Conservation (phyloP, 53 echinoderm and acorn worm genomes). For the Echinometra lucunter region DNA sequence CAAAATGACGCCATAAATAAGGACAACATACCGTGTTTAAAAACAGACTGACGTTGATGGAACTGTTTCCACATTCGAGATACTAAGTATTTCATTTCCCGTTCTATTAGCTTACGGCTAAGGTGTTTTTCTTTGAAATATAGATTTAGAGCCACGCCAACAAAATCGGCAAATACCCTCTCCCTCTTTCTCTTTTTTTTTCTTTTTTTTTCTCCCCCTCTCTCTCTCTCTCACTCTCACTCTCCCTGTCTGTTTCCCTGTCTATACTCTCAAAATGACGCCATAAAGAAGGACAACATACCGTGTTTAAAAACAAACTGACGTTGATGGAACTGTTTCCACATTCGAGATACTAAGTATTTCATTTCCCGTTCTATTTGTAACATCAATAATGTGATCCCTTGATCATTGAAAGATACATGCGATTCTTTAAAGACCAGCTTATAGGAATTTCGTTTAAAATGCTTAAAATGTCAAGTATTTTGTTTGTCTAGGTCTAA, state of each 20-base stretch:
- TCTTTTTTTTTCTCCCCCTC: too few species aligned
- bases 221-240: too few species aligned
- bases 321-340: not conserved
- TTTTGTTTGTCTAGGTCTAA: constrained; percentile 25
- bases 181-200: too few species aligned
- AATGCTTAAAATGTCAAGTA: constrained; percentile 35
- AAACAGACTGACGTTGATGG: not conserved
- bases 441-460: not conserved
- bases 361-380: not conserved
- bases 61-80: not conserved
- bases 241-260: too few species aligned
- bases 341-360: not conserved
- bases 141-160: too few species aligned
- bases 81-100: not conserved
- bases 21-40: not conserved
- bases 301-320: not conserved
- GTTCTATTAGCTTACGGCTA: too few species aligned
- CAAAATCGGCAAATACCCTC: too few species aligned
- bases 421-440: not conserved
- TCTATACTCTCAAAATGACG: too few species aligned
- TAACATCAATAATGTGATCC: not conserved
- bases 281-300: not conserved
- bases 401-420: not conserved
- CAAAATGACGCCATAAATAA: not conserved
- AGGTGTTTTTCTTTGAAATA: too few species aligned